Conservation (phyloP, 2,888 invertebrate species). For the Pheosia gnoma region DNA sequence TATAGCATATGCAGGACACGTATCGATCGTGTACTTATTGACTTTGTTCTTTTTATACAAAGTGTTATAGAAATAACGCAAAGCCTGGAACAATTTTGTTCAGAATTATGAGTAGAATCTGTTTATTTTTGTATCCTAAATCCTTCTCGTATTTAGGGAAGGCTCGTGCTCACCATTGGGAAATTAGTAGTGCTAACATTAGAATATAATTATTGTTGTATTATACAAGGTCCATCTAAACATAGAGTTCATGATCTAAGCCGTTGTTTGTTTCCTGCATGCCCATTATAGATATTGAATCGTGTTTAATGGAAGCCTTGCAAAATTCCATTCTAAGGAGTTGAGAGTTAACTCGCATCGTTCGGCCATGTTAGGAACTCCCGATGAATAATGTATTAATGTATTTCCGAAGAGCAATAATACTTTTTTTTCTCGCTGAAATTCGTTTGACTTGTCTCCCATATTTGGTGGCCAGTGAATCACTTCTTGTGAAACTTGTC, state of each 20-base stretch:
- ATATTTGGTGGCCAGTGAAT: constrained; percentile 63
- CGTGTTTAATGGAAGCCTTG: constrained; percentile 52
- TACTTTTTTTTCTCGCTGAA: constrained; percentile 54
- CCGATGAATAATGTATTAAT: constrained; percentile 63
- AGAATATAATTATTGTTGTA: too few species aligned
- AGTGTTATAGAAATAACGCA: not conserved
- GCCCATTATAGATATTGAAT: constrained; percentile 56
- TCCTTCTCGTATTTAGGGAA: too few species aligned
- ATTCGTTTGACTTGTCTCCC: constrained; percentile 45
- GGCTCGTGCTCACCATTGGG: too few species aligned
- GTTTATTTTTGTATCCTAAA: too few species aligned
- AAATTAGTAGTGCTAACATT: too few species aligned
- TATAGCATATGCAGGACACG: constrained; percentile 39
- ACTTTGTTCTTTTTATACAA: constrained; percentile 12
- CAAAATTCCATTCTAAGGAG: constrained; percentile 53
- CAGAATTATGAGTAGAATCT: too few species aligned
- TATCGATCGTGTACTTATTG: constrained; percentile 33
- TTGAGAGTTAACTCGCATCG: constrained; percentile 52
- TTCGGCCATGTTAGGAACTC: constrained; percentile 60
- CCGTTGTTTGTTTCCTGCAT: constrained; percentile 60
- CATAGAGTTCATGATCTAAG: constrained; percentile 26
- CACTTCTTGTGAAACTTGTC: constrained; percentile 53
- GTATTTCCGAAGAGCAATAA: constrained; percentile 49
- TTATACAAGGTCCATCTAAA: constrained; percentile 17
- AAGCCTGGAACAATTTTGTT: too few species aligned